A percentile compares a stretch with the other conserved stretches of the same genome.
phyloP scores from a whole-genome alignment of 1,140 invertebrate genomes.

The Tetramorium parvispinum region DNA sequence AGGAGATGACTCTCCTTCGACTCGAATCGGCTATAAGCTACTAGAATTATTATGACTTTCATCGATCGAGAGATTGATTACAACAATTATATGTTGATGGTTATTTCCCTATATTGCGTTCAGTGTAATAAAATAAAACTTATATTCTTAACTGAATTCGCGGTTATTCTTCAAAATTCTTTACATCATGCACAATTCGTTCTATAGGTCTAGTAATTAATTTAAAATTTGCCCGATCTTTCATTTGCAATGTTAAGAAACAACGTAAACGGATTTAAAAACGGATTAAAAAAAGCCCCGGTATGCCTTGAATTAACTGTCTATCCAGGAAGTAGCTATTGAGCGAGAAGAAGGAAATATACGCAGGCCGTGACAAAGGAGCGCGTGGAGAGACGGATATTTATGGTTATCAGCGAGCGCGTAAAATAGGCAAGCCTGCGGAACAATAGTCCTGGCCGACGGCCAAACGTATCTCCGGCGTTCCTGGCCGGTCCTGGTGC shows the following conservation, averaged over 20 bases:
- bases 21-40: not conserved
- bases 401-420: conserved; percentile 50
- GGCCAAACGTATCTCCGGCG: conserved; percentile 25
- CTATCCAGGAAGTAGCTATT: not conserved
- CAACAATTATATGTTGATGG: not conserved
- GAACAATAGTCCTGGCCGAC: conserved; percentile 53
- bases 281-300: not conserved
- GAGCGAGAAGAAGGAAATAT: conserved; percentile 45
- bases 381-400: conserved; percentile 32
- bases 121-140: not conserved
- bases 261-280: not conserved
- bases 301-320: conserved; percentile 9
- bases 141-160: not conserved
- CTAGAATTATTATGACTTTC: not conserved
- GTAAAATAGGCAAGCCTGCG: conserved; percentile 47
- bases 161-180: not conserved
- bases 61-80: not conserved
- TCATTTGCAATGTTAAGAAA: not conserved
- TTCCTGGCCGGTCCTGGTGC: not conserved
- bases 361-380: conserved; percentile 32
- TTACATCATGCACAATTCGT: not conserved
- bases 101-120: not conserved
- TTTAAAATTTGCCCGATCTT: not conserved
- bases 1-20: not conserved
- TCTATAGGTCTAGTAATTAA: not conserved